A percentile compares a stretch with the other conserved stretches of the same genome.
phyloP scores from a whole-genome alignment of 2,113 vertebrate species.

The Hippocampus mohnikei region DNA sequence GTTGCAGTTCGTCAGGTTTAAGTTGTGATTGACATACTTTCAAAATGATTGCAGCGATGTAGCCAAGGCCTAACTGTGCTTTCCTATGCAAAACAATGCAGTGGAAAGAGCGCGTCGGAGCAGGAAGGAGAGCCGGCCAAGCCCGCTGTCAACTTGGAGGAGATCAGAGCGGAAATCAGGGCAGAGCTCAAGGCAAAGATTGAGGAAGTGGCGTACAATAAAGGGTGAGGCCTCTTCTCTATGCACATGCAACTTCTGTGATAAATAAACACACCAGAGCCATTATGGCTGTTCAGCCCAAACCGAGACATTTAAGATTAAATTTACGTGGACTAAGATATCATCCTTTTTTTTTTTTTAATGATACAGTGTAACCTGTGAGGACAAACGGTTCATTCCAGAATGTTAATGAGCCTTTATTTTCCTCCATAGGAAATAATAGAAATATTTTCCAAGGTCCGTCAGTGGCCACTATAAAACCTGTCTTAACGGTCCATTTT shows the following conservation, averaged over 20 bases:
- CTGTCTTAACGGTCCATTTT: not conserved
- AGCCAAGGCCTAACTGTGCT: conserved; percentile 44
- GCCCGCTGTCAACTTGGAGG: conserved; percentile 72
- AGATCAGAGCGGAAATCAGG: conserved; percentile 80
- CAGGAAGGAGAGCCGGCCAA: conserved; percentile 77
- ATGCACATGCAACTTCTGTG: not conserved
- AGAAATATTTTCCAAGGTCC: no score
- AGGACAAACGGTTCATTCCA: no score
- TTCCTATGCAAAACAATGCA: conserved; percentile 74
- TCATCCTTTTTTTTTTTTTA: no score
- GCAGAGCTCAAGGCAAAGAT: conserved; percentile 85
- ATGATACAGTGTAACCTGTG: no score
- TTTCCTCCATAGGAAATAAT: no score
- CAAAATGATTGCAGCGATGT: conserved; percentile 25
- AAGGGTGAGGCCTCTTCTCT: conserved; percentile 77
- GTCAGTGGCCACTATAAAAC: no score
- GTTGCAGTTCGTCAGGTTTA: conserved; percentile 15
- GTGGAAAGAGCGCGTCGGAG: conserved; percentile 82
- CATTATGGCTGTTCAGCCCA: conserved; percentile 12
- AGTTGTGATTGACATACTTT: conserved; percentile 42
- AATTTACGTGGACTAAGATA: not conserved
- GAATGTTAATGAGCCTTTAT: no score
- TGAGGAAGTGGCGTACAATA: conserved; percentile 89
- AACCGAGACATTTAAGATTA: not conserved
- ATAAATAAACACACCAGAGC: conserved; percentile 8